Evolutionary conservation across 2,113 vertebrate genomes (phyloP).

Genomic region (Gymnocephalus cernua): DNA sequence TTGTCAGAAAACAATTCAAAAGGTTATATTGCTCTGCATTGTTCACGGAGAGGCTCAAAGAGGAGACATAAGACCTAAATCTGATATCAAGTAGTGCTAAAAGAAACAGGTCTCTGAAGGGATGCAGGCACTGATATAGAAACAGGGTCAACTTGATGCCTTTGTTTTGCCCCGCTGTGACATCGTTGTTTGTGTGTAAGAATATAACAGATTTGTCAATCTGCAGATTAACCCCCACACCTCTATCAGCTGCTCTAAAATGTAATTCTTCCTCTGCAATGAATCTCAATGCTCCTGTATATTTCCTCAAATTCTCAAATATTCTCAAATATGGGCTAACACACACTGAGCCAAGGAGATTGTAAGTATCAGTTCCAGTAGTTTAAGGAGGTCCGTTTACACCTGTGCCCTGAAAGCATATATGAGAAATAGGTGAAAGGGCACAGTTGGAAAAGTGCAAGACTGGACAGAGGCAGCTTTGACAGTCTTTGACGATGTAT

Average conservation of each 20-base stretch:
- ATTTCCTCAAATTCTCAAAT: slow-evolving; percentile 51
- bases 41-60: slow-evolving; percentile 21
- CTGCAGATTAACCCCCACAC: slow-evolving; percentile 29
- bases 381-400: slow-evolving; percentile 50
- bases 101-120: slow-evolving; percentile 20
- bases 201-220: slow-evolving; percentile 24
- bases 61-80: slow-evolving; percentile 26
- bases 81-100: slow-evolving; percentile 26
- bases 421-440: slow-evolving; percentile 65
- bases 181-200: neutral
- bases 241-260: slow-evolving; percentile 29
- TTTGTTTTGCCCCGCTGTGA: slow-evolving; percentile 7
- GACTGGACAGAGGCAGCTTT: slow-evolving; percentile 48
- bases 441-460: slow-evolving; percentile 4
- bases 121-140: slow-evolving; percentile 5
- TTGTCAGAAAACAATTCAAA: slow-evolving; percentile 39
- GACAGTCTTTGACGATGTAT: slow-evolving; percentile 29
- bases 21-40: slow-evolving; percentile 48
- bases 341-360: slow-evolving; percentile 29
- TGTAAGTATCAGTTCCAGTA: slow-evolving; percentile 54
- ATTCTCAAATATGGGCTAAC: slow-evolving; percentile 41
- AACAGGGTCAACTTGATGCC: slow-evolving; percentile 7
- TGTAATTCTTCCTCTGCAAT: slow-evolving; percentile 22
- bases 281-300: slow-evolving; percentile 10
- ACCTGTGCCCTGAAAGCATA: slow-evolving; percentile 49